Percentiles rank a stretch among this genome's conserved stretches.
Evolutionary conservation across 2,797 vertebrate genomes (phyloP).

Genomic region (Dermochelys coriacea): DNA sequence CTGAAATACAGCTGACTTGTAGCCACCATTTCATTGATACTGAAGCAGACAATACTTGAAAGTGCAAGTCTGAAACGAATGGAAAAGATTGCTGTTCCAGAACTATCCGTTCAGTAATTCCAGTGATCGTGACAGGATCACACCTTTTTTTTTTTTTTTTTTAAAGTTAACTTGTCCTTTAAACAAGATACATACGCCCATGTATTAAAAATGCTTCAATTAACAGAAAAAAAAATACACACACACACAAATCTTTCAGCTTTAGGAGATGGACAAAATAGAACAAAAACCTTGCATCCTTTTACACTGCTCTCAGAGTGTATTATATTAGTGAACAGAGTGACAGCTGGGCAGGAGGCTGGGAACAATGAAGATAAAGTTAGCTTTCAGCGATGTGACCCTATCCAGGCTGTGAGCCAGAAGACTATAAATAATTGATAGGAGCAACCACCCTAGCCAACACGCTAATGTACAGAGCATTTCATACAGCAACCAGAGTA

Average conservation of each 20-base stretch:
- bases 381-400: conserved; percentile 78
- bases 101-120: neutral
- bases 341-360: conserved; percentile 72
- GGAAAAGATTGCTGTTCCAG: neutral
- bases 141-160: neutral
- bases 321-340: conserved; percentile 46
- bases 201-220: neutral
- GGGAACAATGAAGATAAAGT: conserved; percentile 79
- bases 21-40: neutral
- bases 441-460: conserved; percentile 84
- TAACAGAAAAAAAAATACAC: fast-evolving
- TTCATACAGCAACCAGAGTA: conserved; percentile 79
- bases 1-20: fast-evolving
- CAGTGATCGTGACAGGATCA: fast-evolving
- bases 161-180: neutral
- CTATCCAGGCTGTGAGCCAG: conserved; percentile 80
- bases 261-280: neutral
- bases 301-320: conserved; percentile 1
- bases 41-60: fast-evolving
- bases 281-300: neutral
- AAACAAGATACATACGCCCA: neutral
- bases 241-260: neutral
- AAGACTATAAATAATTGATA: conserved; percentile 92
- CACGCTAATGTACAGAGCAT: conserved; percentile 81
- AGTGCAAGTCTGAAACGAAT: neutral